A percentile compares a stretch with the other conserved stretches of the same genome.
These are phyloP conservation scores for Drosophila macrospina DNA, from an alignment of 2,888 invertebrate species.

Conservation along the genomic window DNA sequence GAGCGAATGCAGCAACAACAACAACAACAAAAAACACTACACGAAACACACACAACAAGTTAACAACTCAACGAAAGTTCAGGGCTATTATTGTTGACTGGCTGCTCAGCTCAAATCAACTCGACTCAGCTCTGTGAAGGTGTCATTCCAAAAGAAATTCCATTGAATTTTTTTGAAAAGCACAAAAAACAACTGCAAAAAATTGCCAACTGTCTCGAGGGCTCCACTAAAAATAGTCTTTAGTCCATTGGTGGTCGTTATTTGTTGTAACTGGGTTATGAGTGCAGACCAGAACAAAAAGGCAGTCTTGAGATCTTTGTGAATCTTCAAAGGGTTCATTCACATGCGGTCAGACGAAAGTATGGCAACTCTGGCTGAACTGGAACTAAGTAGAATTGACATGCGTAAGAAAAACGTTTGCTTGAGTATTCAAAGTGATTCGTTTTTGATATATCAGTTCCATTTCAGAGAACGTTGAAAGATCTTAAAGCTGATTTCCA, in stretches of 20 bases:
- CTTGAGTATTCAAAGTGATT: slow-evolving; percentile 5
- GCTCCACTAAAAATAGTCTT: slow-evolving; percentile 43
- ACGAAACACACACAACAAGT: slow-evolving; percentile 35
- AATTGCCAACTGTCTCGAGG: slow-evolving; percentile 44
- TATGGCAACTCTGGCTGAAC: not conserved
- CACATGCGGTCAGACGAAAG: slow-evolving; percentile 29
- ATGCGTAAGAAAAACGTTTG: slow-evolving; percentile 3
- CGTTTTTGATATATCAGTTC: slow-evolving; percentile 15
- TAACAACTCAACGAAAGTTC: slow-evolving; percentile 63
- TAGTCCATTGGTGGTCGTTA: slow-evolving; percentile 22
- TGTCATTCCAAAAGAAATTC: slow-evolving; percentile 60
- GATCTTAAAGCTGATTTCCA: slow-evolving; percentile 30
- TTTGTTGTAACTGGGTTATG: slow-evolving; percentile 58
- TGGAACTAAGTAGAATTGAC: slow-evolving; percentile 6
- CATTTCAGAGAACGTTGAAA: slow-evolving; percentile 6
- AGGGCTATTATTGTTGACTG: slow-evolving; percentile 60
- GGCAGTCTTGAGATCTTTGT: slow-evolving; percentile 6
- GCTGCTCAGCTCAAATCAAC: slow-evolving; percentile 11
- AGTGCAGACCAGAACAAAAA: slow-evolving; percentile 38
- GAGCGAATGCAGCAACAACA: slow-evolving; percentile 41
- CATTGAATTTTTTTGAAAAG: slow-evolving; percentile 44
- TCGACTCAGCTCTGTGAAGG: slow-evolving; percentile 34
- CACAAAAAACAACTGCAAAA: not conserved
- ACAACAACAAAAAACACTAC: slow-evolving; percentile 17
- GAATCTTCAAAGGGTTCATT: slow-evolving; percentile 30